A percentile compares a stretch with the other conserved stretches of the same genome.
Conservation (phyloP, 2,113 vertebrate species). For the Scatophagus argus region DNA sequence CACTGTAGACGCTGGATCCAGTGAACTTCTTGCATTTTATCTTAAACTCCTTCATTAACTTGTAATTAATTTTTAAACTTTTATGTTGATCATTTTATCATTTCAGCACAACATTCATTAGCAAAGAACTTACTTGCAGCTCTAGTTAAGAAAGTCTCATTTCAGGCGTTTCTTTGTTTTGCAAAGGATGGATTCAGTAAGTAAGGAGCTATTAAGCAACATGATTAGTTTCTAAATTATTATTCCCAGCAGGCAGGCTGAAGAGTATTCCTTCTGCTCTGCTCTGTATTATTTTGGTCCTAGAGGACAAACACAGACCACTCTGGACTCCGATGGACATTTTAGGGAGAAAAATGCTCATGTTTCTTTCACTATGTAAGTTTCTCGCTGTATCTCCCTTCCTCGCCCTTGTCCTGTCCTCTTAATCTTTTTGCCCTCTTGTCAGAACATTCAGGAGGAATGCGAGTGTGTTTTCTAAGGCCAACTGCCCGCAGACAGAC, state of each 20-base stretch:
- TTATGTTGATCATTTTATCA: not conserved
- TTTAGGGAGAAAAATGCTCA: conserved; percentile 76
- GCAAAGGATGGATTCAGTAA: not conserved
- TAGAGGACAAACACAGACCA: conserved; percentile 43
- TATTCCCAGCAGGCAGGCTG: conserved; percentile 8
- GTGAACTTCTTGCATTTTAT: not conserved
- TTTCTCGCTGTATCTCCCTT: not conserved
- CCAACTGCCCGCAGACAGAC: conserved; percentile 39
- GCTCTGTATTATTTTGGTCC: conserved; percentile 56
- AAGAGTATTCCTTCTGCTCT: conserved; percentile 37
- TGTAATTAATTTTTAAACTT: too few relatives aligned
- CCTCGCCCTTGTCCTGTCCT: conserved; percentile 10
- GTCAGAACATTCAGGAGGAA: conserved; percentile 46
- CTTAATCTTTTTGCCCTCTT: conserved; percentile 33
- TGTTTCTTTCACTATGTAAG: conserved; percentile 18
- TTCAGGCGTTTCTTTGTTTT: not conserved
- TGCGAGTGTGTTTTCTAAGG: conserved; percentile 43
- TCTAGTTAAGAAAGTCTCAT: not conserved
- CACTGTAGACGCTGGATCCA: not conserved
- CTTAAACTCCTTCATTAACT: too few relatives aligned
- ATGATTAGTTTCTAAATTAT: conserved; percentile 24
- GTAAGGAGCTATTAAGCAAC: not conserved
- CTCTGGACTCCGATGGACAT: conserved; percentile 57
- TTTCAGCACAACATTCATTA: not conserved
- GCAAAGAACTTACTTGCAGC: not conserved